Conservation (phyloP, 2,888 invertebrate genomes). For the Dolichopus griseipennis region DNA sequence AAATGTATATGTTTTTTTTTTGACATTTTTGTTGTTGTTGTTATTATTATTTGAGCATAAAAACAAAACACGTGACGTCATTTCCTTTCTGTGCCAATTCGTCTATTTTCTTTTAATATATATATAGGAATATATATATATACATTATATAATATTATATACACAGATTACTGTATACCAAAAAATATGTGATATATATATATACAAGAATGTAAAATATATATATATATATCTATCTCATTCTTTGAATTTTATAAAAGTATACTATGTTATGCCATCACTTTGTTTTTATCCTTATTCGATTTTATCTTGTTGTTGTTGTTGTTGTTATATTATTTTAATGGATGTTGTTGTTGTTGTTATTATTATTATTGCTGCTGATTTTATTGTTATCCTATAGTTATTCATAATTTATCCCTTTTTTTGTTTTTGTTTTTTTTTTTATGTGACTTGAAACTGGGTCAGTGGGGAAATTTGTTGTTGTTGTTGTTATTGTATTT, state of each 20-base stretch:
- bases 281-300: background rate
- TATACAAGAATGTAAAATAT: no score
- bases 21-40: background rate
- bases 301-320: background rate
- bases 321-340: background rate
- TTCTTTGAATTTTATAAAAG: no score
- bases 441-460: background rate
- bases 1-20: background rate
- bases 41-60: background rate
- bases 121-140: background rate
- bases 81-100: background rate
- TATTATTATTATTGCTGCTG: background rate
- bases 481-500: background rate
- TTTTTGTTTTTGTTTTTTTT: background rate
- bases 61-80: slow-evolving; percentile 6
- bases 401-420: slow-evolving; percentile 1
- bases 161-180: no score
- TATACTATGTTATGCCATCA: background rate
- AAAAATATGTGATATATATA: no score
- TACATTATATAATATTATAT: background rate
- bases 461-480: background rate
- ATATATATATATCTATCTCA: no score
- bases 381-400: background rate
- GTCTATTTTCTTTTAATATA: background rate
- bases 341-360: background rate